Conservation (phyloP, 2,113 vertebrate species). For the Dromas ardeola region DNA sequence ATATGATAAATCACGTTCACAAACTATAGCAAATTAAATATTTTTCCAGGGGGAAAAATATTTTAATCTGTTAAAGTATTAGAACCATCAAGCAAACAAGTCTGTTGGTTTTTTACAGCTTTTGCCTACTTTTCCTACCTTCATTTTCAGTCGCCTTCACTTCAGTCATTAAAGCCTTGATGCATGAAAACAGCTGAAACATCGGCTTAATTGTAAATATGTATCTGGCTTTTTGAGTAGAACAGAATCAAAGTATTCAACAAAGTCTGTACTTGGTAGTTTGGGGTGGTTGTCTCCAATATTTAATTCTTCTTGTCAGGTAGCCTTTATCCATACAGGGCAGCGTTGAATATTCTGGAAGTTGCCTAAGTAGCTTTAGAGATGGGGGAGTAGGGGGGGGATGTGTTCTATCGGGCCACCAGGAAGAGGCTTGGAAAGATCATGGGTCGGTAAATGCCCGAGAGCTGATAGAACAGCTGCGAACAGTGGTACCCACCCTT, state of each 20-base stretch:
- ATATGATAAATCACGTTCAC: not conserved
- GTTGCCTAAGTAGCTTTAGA: not conserved
- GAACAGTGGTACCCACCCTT: not conserved
- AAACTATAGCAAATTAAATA: not conserved
- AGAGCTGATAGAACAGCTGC: not conserved
- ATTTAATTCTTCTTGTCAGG: not conserved
- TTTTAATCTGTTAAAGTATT: not conserved
- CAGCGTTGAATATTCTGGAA: not conserved
- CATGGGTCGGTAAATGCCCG: not conserved
- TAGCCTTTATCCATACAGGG: not conserved
- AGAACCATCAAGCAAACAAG: not conserved
- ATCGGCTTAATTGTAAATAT: not conserved
- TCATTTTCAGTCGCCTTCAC: not conserved
- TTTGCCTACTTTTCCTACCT: not conserved
- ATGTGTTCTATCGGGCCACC: not conserved
- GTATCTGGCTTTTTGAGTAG: not conserved
- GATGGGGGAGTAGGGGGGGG: not conserved
- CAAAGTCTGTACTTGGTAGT: not conserved
- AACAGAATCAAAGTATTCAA: not conserved
- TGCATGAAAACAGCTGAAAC: not conserved
- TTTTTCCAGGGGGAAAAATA: fast-evolving
- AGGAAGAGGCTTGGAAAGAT: not conserved
- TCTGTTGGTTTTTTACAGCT: not conserved
- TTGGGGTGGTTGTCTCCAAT: not conserved
- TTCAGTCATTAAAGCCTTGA: not conserved